Evolutionary conservation across 2,113 vertebrate genomes (phyloP).

Genomic region (Regulus satrapa): DNA sequence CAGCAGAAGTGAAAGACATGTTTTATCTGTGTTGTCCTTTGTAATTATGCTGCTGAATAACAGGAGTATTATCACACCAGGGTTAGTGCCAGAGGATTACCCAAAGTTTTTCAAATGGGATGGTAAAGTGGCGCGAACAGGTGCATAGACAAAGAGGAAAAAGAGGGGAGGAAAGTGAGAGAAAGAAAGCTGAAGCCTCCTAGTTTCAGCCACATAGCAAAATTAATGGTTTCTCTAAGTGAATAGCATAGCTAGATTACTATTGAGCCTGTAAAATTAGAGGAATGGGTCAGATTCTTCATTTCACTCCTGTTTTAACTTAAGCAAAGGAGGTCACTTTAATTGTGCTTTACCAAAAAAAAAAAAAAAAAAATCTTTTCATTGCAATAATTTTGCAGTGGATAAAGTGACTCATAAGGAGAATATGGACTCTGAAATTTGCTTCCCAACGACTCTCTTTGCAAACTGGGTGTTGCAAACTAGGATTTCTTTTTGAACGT

Average conservation of each 20-base stretch:
- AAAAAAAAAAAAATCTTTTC: conserved; percentile 68
- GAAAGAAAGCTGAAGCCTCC: conserved; percentile 85
- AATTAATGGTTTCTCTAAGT: conserved; percentile 84
- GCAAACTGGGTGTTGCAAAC: background rate
- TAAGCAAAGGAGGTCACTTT: conserved; percentile 66
- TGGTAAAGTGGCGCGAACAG: conserved; percentile 95
- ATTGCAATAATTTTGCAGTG: conserved; percentile 67
- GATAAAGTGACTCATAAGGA: conserved; percentile 57
- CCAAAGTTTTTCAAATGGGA: conserved; percentile 89
- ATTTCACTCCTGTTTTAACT: conserved; percentile 75
- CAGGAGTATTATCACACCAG: conserved; percentile 92
- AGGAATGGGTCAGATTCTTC: conserved; percentile 77
- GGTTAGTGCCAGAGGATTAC: conserved; percentile 94
- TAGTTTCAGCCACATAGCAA: conserved; percentile 77
- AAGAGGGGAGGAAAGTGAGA: conserved; percentile 75
- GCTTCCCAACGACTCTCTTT: background rate
- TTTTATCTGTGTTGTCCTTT: conserved; percentile 81
- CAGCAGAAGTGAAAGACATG: conserved; percentile 69
- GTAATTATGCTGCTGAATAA: conserved; percentile 91
- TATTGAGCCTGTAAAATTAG: conserved; percentile 79
- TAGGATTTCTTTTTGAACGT: background rate
- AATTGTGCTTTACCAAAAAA: conserved; percentile 62
- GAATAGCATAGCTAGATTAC: conserved; percentile 81
- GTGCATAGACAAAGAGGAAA: conserved; percentile 89
- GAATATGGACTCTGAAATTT: conserved; percentile 61